Evolutionary conservation across 2,797 vertebrate species (phyloP).

Genomic region (Enteromius thamalakanensis): DNA sequence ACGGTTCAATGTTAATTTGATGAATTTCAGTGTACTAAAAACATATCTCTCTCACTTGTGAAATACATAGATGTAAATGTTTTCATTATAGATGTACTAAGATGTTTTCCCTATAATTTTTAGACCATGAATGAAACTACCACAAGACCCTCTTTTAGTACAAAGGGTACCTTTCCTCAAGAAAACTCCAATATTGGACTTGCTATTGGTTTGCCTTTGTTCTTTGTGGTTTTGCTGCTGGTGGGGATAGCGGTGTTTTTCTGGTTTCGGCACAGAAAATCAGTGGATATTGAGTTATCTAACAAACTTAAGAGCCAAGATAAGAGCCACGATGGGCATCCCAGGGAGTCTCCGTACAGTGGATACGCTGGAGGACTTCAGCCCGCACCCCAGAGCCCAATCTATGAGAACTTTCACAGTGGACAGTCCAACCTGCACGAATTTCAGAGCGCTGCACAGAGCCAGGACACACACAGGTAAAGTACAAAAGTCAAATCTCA

Average conservation of each 20-base stretch:
- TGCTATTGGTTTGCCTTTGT: slow-evolving; percentile 60
- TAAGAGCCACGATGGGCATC: slow-evolving; percentile 28
- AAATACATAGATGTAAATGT: background rate
- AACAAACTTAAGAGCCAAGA: slow-evolving; percentile 51
- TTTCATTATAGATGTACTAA: slow-evolving; percentile 1
- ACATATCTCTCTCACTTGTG: background rate
- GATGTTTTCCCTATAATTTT: background rate
- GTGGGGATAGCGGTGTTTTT: slow-evolving; percentile 1
- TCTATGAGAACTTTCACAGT: slow-evolving; percentile 74
- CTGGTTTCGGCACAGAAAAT: slow-evolving; percentile 55
- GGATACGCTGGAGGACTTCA: slow-evolving; percentile 15
- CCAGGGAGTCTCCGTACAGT: slow-evolving; percentile 50
- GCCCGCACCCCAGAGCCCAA: slow-evolving; percentile 53
- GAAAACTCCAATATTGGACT: background rate
- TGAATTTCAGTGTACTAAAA: background rate
- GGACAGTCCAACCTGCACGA: slow-evolving; percentile 1
- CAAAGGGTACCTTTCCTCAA: accelerated
- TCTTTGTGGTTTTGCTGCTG: slow-evolving; percentile 60
- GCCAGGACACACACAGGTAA: slow-evolving; percentile 55
- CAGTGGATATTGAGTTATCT: slow-evolving; percentile 39
- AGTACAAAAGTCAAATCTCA: background rate
- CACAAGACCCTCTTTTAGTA: background rate
- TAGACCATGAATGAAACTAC: background rate
- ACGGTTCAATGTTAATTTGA: slow-evolving; percentile 3
- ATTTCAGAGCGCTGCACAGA: background rate